phyloP scores from a whole-genome alignment of 2,797 vertebrate genomes.

The Sebastes melanostomus region DNA sequence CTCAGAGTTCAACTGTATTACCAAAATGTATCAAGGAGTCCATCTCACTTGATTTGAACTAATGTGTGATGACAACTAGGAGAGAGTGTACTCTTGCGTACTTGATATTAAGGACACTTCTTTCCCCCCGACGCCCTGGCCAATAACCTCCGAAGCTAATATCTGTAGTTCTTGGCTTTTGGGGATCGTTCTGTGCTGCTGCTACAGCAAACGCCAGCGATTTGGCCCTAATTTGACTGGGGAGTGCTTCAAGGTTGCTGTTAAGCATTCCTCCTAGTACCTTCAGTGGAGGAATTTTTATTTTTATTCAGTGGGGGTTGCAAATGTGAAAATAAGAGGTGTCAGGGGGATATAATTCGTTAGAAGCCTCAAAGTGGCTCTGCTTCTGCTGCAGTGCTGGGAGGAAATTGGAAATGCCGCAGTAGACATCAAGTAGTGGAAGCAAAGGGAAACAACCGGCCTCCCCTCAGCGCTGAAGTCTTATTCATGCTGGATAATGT shows the following conservation, averaged over 20 bases:
- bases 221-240: conserved; percentile 68
- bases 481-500: conserved; percentile 9
- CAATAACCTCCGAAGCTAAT: conserved; percentile 71
- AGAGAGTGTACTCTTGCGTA: conserved; percentile 16
- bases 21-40: conserved; percentile 42
- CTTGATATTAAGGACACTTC: conserved; percentile 59
- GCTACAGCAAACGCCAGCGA: conserved; percentile 50
- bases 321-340: conserved; percentile 47
- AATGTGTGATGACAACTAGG: conserved; percentile 51
- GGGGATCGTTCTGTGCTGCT: conserved; percentile 45
- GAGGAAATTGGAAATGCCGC: conserved; percentile 41
- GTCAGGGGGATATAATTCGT: conserved; percentile 38
- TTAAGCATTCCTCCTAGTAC: conserved; percentile 54
- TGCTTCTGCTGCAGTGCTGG: conserved; percentile 23
- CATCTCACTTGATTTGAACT: conserved; percentile 55
- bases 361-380: conserved; percentile 35
- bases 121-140: conserved; percentile 20
- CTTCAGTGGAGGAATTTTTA: conserved; percentile 15
- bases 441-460: background rate
- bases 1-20: conserved; percentile 20
- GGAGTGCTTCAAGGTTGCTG: conserved; percentile 61
- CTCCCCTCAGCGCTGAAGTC: background rate
- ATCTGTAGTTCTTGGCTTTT: conserved; percentile 54
- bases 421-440: conserved; percentile 17
- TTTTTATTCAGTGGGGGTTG: conserved; percentile 17